Evolutionary conservation across 2,888 invertebrate genomes (phyloP).

Genomic region (Latrodectus elegans): DNA sequence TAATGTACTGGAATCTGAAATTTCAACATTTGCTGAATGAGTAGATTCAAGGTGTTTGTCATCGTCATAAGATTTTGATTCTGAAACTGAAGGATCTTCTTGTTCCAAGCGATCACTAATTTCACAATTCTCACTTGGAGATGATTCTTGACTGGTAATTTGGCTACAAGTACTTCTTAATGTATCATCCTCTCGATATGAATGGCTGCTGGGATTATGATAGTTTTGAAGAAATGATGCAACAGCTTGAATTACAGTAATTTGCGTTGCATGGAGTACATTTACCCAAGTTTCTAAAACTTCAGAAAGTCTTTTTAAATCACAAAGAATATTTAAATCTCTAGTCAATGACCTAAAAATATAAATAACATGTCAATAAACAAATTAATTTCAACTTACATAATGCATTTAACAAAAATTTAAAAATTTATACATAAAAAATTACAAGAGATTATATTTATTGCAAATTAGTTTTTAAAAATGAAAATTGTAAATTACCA

Average conservation of each 20-base stretch:
- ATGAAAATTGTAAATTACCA: slow-evolving; percentile 38
- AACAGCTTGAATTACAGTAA: slow-evolving; percentile 44
- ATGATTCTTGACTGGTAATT: slow-evolving; percentile 62
- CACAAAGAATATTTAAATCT: slow-evolving; percentile 51
- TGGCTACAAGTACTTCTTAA: slow-evolving; percentile 65
- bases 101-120: slow-evolving; percentile 59
- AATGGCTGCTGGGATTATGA: slow-evolving; percentile 57
- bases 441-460: neutral
- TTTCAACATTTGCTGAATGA: slow-evolving; percentile 57
- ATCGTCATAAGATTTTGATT: slow-evolving; percentile 61
- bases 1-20: slow-evolving; percentile 63
- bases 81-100: slow-evolving; percentile 61
- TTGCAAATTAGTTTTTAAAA: neutral
- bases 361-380: neutral
- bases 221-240: slow-evolving; percentile 52
- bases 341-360: slow-evolving; percentile 47
- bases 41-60: slow-evolving; percentile 59
- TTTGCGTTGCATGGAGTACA: slow-evolving; percentile 55
- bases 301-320: slow-evolving; percentile 30
- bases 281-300: slow-evolving; percentile 63
- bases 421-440: slow-evolving; percentile 4
- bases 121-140: slow-evolving; percentile 66
- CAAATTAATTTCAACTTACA: neutral
- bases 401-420: neutral
- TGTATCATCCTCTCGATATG: slow-evolving; percentile 64